Base-by-base conservation (phyloP, 2,888 invertebrate genomes). In the Tinea trinotella region DNA sequence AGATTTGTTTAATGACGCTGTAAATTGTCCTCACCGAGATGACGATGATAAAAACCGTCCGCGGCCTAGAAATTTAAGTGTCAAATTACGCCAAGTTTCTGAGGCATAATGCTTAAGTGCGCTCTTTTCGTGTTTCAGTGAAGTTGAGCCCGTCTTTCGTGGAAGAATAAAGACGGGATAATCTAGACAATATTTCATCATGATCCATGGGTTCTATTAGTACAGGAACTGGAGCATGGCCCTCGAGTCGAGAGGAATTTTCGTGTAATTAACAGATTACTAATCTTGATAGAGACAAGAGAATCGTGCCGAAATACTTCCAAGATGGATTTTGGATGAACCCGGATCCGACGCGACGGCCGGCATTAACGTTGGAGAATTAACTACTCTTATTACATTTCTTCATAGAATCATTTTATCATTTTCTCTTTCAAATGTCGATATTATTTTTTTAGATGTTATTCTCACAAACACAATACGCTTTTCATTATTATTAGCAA, bases 181-280 rank as follows among this genome's bases (percentile, higher is more conserved):
- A 68, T 65, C 66, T 60, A 61, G 57, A 59, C 66, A 54, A 66
- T 67, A 67, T 67, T 65, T 66, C 67, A 65, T 55, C 61, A 68
- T 67, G 67, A 68, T 67, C 63, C 65, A 67, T 65, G 59, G 59
- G 15, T 50, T 50, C 50, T 24, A 50, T 50, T 50, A 50, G 24
- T 48, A 10, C 12, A 12, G 50, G 50, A 22, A 18, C 18, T 17
- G 46, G 19, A 19, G 18, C 46, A 3, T 46, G 18, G 19, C n/a
- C 3, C 15, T 3, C 18, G 18, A 19, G 3, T 46, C 13, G 46
- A 19, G 46, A 19, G 19, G n/a, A 40, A 19, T 18, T 46, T 46
- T 19, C 18, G 18, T 19, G 17, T 19, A 46, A 46, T 46, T 46
- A 46, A 19, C 46, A 19, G 46, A 46, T 46, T 46, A 46, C 19